phyloP scores from a whole-genome alignment of 2,113 vertebrate species.

The Paramormyrops kingsleyae region DNA sequence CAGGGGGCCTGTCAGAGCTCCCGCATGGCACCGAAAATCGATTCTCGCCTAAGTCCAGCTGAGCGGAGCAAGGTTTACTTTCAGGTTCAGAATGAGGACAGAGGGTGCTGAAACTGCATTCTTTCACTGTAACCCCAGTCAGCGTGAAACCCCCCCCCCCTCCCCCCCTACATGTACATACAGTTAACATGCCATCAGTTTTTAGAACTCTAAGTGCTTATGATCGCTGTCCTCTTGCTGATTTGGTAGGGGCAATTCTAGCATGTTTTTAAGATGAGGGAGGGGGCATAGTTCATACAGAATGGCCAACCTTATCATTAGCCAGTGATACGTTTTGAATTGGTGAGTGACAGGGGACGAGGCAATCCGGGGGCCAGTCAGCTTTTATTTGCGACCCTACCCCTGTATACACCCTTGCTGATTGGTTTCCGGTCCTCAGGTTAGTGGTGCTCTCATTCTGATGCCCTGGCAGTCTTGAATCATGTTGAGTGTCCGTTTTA shows the following conservation, averaged over 20 bases:
- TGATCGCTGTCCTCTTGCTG: not conserved
- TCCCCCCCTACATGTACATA: not conserved
- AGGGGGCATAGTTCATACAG: not conserved
- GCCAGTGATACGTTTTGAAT: not conserved
- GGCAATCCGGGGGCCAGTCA: not conserved
- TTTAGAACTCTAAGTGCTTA: not conserved
- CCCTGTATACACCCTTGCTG: not conserved
- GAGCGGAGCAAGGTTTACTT: not conserved
- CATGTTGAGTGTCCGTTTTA: not conserved
- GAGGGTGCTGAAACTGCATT: not conserved
- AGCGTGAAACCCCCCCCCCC: not conserved
- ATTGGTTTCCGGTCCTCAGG: not conserved
- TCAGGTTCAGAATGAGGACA: not conserved
- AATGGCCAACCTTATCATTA: not conserved
- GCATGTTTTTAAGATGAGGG: not conserved
- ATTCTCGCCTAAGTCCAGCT: not conserved
- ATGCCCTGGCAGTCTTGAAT: not conserved
- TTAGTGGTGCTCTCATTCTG: not conserved
- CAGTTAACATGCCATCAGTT: not conserved
- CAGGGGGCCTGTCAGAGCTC: not conserved
- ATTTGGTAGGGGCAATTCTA: not conserved
- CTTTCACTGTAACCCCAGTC: not conserved
- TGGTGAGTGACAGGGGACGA: not conserved
- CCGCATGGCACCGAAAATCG: not conserved
- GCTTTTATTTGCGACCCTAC: not conserved